Evolutionary conservation across 30 jellyfish, hydroid and myxozoan genomes (phyloP), one percentile per base, ranked within the genome.

Genomic region (Aurelia sp.): DNA sequence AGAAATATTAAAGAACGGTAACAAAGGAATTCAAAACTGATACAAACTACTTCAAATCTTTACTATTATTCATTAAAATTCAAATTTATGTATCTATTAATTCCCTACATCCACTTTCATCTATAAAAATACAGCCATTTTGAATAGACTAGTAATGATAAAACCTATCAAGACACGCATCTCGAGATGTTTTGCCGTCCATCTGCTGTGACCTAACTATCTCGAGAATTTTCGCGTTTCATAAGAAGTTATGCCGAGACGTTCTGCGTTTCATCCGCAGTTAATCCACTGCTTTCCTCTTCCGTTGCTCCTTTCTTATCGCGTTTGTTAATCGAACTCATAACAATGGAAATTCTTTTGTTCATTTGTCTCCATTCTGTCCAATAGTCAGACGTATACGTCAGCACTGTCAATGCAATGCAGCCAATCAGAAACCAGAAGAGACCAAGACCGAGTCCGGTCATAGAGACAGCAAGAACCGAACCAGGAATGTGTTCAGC

Each of bases 391-490:
- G 97, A 89, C 60, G 99, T 89, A 72, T 90, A 90, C 0, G 95
- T 82, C 41, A 86, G 72, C 15, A 85, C 92, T 1, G 97, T 85
- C 67, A 95, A 57, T 22, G 86, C 84, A 21, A 95, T 89, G 66
- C 95, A 82, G 60, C 97, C 99, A 50, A 90, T 67, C 27, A 90
- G 79, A 72, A 90, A 89, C 99, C 99, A 95, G 76, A 95, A 47
- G 90, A 89, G 57, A 12, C 97, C 99, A 8, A 95, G 78, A 6
- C 97, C 87, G 18, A 95, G 91, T 24, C 97, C 99, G 66, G 97
- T 80, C 97, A 95, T 74, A 12, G 97, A 57, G 31, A 95, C 92
- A 2, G 87, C 80, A 19, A 85, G 80, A 27, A 80, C 92, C 91
- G 88, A 68, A 8, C 85, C 52, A 11, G 97, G 92, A 40, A 95